Percentiles rank a stretch among this genome's conserved stretches.
These are phyloP conservation scores for Rhamphomyia laevipes DNA, from an alignment of 2,888 invertebrate genomes.

Conservation along the genomic window DNA sequence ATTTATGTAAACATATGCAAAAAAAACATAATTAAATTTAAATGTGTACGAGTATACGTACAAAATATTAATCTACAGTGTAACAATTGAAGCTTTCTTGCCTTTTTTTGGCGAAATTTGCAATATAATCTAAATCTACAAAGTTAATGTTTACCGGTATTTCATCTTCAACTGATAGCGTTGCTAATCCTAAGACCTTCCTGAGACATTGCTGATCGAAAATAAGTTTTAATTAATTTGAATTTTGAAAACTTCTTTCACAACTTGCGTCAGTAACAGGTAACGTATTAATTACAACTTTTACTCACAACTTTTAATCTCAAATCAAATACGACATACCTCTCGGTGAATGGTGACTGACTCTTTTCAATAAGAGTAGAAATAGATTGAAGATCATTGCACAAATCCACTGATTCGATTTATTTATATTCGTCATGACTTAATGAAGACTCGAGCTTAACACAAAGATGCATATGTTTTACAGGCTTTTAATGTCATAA, in stretches of 20 bases:
- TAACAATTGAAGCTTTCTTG: background rate
- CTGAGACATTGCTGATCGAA: background rate
- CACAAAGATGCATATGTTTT: background rate
- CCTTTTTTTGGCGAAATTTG: background rate
- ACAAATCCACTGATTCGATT: background rate
- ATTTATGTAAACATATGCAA: background rate
- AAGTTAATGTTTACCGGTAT: conserved; percentile 18
- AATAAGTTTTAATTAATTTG: conserved; percentile 19
- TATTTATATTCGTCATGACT: background rate
- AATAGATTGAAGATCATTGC: background rate
- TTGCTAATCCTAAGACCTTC: conserved; percentile 15
- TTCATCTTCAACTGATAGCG: conserved; percentile 22
- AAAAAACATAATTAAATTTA: background rate
- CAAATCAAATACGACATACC: background rate
- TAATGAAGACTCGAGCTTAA: background rate
- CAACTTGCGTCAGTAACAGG: conserved; percentile 5
- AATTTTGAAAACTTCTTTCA: too few relatives aligned
- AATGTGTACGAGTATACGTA: background rate
- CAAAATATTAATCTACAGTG: background rate
- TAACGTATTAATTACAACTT: background rate
- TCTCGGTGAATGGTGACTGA: background rate
- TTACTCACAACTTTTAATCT: background rate
- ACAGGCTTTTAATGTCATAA: background rate
- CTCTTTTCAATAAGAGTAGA: background rate
- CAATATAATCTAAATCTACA: background rate